These are phyloP conservation scores for Microplitis manilae DNA, from an alignment of 2,888 invertebrate genomes.

Conservation along the genomic window DNA sequence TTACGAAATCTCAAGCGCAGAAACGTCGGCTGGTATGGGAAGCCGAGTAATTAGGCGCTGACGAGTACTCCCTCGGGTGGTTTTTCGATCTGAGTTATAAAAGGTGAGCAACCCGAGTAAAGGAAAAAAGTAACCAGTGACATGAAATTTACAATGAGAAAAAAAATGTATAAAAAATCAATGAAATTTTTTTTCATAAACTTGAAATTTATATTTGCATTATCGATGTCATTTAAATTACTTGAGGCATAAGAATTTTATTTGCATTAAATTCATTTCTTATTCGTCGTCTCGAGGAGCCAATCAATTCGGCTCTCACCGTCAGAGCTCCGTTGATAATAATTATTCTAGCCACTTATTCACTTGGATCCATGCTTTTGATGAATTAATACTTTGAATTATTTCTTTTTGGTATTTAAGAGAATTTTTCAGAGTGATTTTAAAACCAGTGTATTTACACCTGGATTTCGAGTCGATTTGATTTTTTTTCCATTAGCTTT, in stretches of 20 bases:
- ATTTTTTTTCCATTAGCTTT: no score
- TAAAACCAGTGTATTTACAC: no score
- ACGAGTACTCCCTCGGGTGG: constrained; percentile 36
- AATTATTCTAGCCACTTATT: neutral
- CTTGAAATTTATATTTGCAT: neutral
- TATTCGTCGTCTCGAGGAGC: neutral
- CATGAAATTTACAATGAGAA: constrained; percentile 13
- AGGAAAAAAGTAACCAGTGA: constrained; percentile 16
- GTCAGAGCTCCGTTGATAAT: neutral
- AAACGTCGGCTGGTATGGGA: constrained; percentile 39
- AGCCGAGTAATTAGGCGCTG: constrained; percentile 44
- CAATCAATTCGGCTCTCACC: neutral
- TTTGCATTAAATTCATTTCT: neutral
- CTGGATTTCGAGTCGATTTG: no score
- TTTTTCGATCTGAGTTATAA: constrained; percentile 30
- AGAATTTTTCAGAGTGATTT: neutral
- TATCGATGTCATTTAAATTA: neutral
- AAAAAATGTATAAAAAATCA: neutral
- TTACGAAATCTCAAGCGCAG: constrained; percentile 40
- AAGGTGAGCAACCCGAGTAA: constrained; percentile 31
- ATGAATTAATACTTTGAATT: neutral
- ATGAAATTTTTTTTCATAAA: neutral
- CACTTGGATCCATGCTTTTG: neutral
- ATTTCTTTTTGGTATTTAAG: neutral
- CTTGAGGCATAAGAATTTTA: neutral